Evolutionary conservation across 2,113 vertebrate genomes (phyloP), one percentile per base, ranked within the genome.

Genomic region (Dicentrarchus labrax): DNA sequence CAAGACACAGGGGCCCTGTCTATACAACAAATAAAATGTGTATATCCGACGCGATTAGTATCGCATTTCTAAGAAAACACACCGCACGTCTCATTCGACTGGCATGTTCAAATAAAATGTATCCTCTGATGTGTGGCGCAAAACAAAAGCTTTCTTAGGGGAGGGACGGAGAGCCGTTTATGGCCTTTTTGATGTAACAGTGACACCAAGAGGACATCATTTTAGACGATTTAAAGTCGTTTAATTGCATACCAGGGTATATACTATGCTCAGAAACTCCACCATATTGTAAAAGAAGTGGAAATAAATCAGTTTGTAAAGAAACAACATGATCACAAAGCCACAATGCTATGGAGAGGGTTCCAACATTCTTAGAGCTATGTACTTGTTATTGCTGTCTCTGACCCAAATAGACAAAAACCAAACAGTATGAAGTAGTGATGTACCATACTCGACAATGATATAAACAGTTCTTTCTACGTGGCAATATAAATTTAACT

Each of bases 151-250:
- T 72, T 70, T 12, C 19, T 19, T 11, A 24, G 5, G 53, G 78
- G 80, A 71, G 80, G 75, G 56, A 74, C 56, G 8, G 12, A 1
- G 21, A 15, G 13, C 47, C 19, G 1, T 16, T 39, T 22, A 8
- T 61, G 6, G 17, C 9, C 4, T 17, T 4, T 17, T 12, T 69
- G 39, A 24, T 69, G 47, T 65, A 22, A 82, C 39, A 78, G 68
- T 82, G 84, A 86, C 84, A 78, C 84, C 84, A 72, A 56, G 50
- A 56, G 79, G 74, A 5, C 1, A 56, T 38, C 24, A 16, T n/a
- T 21, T 61, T n/a, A 19, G n/a, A 16, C 12, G 10, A 30, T 15
- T 30, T 51, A 10, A 51, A 64, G 30, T 56, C 2, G 1, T 30
- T 38, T 1, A 50, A 51, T 41, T 41, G 39, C 39, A 74, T 6